A percentile compares a stretch with the other conserved stretches of the same genome.
These are phyloP conservation scores for Lacerta agilis DNA, from an alignment of 2,797 vertebrate species.

Conservation along the genomic window DNA sequence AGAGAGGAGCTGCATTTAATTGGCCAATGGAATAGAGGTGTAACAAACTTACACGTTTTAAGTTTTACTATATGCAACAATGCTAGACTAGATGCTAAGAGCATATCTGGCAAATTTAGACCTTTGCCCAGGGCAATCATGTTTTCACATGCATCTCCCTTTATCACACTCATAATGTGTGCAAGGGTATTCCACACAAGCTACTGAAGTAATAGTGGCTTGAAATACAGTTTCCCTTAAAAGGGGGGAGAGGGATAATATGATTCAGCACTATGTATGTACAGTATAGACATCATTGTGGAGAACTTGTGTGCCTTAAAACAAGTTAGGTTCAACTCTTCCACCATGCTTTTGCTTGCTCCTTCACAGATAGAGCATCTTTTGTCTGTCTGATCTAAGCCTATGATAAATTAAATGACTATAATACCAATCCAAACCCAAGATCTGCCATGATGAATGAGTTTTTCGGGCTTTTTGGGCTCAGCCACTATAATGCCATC, in stretches of 20 bases:
- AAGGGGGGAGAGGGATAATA: background rate
- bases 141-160: background rate
- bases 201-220: background rate
- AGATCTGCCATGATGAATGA: no score
- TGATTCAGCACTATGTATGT: background rate
- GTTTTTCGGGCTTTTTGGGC: no score
- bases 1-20: background rate
- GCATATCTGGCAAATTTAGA: background rate
- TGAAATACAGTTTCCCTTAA: background rate
- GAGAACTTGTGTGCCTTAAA: background rate
- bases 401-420: background rate
- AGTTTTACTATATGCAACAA: background rate
- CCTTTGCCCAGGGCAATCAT: background rate
- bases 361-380: background rate
- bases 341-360: background rate
- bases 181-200: background rate
- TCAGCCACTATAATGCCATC: no score
- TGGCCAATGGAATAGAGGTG: background rate
- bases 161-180: background rate
- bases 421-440: no score
- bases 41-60: background rate
- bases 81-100: background rate
- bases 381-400: background rate
- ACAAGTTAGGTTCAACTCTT: background rate
- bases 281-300: background rate